Conservation (phyloP, 2,113 vertebrate species). For the Chionomys nivalis region DNA sequence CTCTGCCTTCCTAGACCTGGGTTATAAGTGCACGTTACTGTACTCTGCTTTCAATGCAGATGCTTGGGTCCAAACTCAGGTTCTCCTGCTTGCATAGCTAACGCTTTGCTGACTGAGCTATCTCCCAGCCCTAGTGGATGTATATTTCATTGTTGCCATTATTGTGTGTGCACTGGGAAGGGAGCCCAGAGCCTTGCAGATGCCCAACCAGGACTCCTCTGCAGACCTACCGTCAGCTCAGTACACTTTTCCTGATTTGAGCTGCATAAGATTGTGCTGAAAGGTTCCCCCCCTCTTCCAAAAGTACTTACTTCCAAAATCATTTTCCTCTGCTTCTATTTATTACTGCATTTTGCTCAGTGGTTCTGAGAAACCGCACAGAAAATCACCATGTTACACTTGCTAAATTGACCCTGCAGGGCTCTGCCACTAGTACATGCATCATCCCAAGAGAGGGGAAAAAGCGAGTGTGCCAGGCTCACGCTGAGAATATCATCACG, state of each 20-base stretch:
- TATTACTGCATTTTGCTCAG: conserved; percentile 70
- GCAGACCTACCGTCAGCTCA: background rate
- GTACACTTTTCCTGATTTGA: conserved; percentile 58
- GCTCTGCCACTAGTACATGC: conserved; percentile 58
- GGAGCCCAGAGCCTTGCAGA: background rate
- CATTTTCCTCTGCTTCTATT: conserved; percentile 78
- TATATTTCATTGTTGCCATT: background rate
- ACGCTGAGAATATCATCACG: conserved; percentile 78
- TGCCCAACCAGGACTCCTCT: background rate
- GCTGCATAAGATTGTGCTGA: conserved; percentile 57
- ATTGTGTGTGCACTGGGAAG: background rate
- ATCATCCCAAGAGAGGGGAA: conserved; percentile 75
- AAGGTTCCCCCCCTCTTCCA: conserved; percentile 33
- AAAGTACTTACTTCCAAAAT: conserved; percentile 83
- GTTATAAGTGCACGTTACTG: background rate
- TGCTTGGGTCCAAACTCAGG: background rate
- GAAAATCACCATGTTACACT: conserved; percentile 80
- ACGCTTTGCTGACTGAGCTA: no score
- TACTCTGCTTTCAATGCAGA: background rate
- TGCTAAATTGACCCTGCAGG: conserved; percentile 82
- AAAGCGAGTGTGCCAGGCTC: conserved; percentile 78
- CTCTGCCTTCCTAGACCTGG: background rate
- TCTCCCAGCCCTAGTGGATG: background rate
- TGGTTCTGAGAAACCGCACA: conserved; percentile 75
- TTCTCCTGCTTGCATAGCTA: no score